phyloP scores from a whole-genome alignment of 1,140 invertebrate species.

The Halyomorpha halys region DNA sequence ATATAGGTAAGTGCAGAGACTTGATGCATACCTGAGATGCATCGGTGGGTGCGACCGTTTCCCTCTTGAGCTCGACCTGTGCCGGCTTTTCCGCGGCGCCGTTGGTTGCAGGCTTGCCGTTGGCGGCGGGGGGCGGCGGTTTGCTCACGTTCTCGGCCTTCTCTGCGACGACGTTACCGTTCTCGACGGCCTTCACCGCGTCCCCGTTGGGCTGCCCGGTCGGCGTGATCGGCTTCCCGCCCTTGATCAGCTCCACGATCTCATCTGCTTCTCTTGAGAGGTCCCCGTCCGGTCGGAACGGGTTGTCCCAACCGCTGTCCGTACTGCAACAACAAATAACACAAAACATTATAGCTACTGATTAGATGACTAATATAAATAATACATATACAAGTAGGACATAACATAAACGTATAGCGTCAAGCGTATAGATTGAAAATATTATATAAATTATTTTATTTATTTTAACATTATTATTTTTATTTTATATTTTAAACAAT shows the following conservation, averaged over 20 bases:
- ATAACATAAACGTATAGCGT: no score
- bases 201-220: constrained; percentile 36
- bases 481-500: no score
- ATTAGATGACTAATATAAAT: neutral
- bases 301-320: constrained; percentile 93
- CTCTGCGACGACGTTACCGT: constrained; percentile 27
- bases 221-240: constrained; percentile 71
- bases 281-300: constrained; percentile 90
- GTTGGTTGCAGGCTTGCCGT: constrained; percentile 34
- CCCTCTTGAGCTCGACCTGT: constrained; percentile 62
- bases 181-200: neutral
- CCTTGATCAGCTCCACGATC: constrained; percentile 88
- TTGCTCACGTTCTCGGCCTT: constrained; percentile 34
- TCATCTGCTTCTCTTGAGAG: constrained; percentile 89
- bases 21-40: constrained; percentile 51
- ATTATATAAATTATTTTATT: no score
- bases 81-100: constrained; percentile 36
- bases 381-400: no score
- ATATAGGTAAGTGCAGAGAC: no score
- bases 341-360: neutral
- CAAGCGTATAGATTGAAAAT: no score
- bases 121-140: constrained; percentile 35
- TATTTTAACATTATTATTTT: no score
- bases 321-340: constrained; percentile 51
- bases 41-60: constrained; percentile 51